A percentile compares a stretch with the other conserved stretches of the same genome.
Evolutionary conservation across 1,140 invertebrate species (phyloP).

Genomic region (Dinoponera quadriceps): DNA sequence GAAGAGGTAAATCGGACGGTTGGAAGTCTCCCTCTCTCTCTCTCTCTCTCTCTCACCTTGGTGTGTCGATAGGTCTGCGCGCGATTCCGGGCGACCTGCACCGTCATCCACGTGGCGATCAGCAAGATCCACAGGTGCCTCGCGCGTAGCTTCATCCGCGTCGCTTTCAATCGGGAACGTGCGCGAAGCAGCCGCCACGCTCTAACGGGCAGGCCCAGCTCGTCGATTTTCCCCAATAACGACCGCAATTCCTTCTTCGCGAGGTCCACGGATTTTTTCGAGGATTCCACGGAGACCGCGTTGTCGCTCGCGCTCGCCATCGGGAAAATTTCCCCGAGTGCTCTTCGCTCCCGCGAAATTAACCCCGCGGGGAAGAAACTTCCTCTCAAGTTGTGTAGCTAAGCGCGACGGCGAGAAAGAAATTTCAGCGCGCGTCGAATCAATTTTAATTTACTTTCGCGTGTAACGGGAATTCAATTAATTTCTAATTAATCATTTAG

Average conservation of each 20-base stretch:
- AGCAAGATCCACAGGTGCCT: constrained; percentile 67
- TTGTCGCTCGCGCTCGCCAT: constrained; percentile 70
- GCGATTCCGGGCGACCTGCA: constrained; percentile 56
- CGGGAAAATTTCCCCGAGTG: not conserved
- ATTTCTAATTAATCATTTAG: constrained; percentile 15
- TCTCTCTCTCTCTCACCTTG: constrained; percentile 62
- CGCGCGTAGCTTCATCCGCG: constrained; percentile 35
- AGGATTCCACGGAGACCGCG: constrained; percentile 24
- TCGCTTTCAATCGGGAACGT: constrained; percentile 54
- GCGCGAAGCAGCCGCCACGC: constrained; percentile 56
- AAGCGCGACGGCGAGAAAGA: too few species aligned
- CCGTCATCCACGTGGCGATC: constrained; percentile 64
- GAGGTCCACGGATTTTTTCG: constrained; percentile 62
- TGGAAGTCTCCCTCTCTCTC: constrained; percentile 9
- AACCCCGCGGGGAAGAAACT: not conserved
- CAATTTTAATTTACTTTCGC: too few species aligned
- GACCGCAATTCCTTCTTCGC: constrained; percentile 73
- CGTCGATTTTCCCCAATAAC: constrained; percentile 71
- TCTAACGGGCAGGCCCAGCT: constrained; percentile 32
- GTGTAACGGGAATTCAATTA: too few species aligned
- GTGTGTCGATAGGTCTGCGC: constrained; percentile 49
- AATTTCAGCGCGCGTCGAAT: too few species aligned
- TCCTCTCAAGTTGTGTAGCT: not conserved
- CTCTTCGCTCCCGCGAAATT: not conserved
- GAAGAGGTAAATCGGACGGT: not conserved